Conservation (phyloP, 2,888 invertebrate species). For the Ptychoptera albimana region DNA sequence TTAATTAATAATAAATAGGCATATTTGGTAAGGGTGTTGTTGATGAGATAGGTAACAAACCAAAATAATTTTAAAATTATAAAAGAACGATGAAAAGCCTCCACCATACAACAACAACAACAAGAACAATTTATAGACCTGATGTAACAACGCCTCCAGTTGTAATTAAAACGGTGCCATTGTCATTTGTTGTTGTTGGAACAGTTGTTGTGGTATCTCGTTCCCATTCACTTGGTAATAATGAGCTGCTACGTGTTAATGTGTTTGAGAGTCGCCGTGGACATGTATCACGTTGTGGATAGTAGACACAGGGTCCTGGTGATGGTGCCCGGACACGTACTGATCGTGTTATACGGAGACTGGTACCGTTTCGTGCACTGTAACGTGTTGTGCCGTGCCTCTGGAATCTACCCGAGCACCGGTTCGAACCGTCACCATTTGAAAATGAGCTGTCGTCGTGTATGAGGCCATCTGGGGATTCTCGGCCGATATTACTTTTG, state of each 20-base stretch:
- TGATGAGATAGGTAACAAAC: too few relatives aligned
- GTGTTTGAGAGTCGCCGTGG: slow-evolving; percentile 14
- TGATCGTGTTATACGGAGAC: slow-evolving; percentile 26
- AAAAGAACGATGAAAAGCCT: too few relatives aligned
- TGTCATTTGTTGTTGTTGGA: not conserved
- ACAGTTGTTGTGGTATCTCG: slow-evolving; percentile 22
- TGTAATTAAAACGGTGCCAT: not conserved
- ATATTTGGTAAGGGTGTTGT: too few relatives aligned
- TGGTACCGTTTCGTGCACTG: slow-evolving; percentile 18
- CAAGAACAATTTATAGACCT: too few relatives aligned
- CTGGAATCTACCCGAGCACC: slow-evolving; percentile 38
- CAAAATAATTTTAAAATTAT: too few relatives aligned
- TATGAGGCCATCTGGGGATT: slow-evolving; percentile 52
- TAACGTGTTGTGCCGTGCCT: slow-evolving; percentile 34
- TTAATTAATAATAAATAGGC: too few relatives aligned
- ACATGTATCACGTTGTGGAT: slow-evolving; percentile 29
- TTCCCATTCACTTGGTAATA: slow-evolving; percentile 26
- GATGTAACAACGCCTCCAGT: not conserved
- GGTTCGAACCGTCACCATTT: slow-evolving; percentile 55
- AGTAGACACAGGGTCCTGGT: slow-evolving; percentile 32
- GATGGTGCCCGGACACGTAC: slow-evolving; percentile 30
- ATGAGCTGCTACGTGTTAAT: slow-evolving; percentile 14
- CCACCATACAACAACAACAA: too few relatives aligned
- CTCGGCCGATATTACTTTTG: slow-evolving; percentile 43
- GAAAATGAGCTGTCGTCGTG: slow-evolving; percentile 74